Evolutionary conservation across 2,797 vertebrate species (phyloP), one percentile per base, ranked within the genome.

Genomic region (Liasis olivaceus): DNA sequence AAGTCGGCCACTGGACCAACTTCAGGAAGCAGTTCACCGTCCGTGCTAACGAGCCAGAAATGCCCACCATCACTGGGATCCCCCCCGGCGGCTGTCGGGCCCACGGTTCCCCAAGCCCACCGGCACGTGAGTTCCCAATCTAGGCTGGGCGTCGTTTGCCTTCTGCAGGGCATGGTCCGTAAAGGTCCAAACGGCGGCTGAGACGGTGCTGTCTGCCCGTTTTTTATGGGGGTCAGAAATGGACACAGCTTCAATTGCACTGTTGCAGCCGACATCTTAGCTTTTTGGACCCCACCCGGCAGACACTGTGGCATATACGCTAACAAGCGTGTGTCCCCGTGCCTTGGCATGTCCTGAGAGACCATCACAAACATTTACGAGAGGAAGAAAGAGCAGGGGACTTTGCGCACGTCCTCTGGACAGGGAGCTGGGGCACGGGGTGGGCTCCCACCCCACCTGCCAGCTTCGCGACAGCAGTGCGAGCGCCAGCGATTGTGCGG

Each of bases 241-340:
- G 51, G 51, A 54, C 8, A 5, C 5, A 6, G 51, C 51, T 54
- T 54, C 51, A 54, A 54, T 54, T 54, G 51, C 51, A 54, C 51
- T 1, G 6, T 7, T 54, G 51, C 51, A 6, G 51, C 51, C 8
- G 51, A 1, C 51, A 54, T 7, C 51, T 54, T 54, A 7, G 8
- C 51, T 54, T 54, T 54, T 54, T 54, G 6, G 51, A 6, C 51
- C 51, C 51, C 51, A 54, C 51, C 51, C 51, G 6, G 51, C 51
- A 54, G 51, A 54, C 5, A 5, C 51, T 54, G 51, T 54, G 51
- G 51, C 51, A 54, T 2, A 2, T 14, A 6, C 14, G 66, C 5
- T 5, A 7, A 66, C 9, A 14, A 66, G 36, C 2, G 2, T 2
- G 51, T 1, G 12, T 17, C 81, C 12, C 0, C 24, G 0, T 22